Conservation (phyloP, 2,888 invertebrate genomes). For the Fabriciana adippe region DNA sequence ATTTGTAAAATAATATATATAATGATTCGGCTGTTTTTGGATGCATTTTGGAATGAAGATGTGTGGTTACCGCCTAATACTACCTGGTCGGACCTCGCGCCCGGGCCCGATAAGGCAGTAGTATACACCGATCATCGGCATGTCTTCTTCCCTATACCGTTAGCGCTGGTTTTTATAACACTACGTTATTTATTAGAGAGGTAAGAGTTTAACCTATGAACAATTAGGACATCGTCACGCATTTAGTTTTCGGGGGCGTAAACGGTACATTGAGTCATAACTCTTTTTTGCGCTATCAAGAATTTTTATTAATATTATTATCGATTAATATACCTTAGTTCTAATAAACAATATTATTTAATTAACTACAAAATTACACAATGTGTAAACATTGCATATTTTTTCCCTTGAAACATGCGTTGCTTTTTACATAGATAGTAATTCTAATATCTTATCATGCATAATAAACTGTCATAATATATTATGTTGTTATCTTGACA, state of each 20-base stretch:
- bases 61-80: constrained; percentile 96
- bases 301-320: constrained; percentile 6
- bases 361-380: too few species aligned
- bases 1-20: constrained; percentile 13
- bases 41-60: constrained; percentile 89
- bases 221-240: constrained; percentile 25
- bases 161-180: constrained; percentile 90
- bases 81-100: constrained; percentile 93
- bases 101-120: constrained; percentile 86
- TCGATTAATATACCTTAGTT: background rate
- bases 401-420: background rate
- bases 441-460: constrained; percentile 11
- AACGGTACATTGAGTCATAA: constrained; percentile 36
- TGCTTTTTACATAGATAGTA: background rate
- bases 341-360: too few species aligned
- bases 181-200: constrained; percentile 92
- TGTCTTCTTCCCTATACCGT: constrained; percentile 90
- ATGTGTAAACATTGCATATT: background rate
- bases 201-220: constrained; percentile 78
- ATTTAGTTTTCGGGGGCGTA: constrained; percentile 39
- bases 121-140: constrained; percentile 91
- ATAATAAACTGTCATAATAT: constrained; percentile 4
- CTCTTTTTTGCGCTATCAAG: constrained; percentile 16
- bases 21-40: constrained; percentile 72
- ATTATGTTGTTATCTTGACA: constrained; percentile 7